Evolutionary conservation across 2,113 vertebrate genomes (phyloP), one percentile per base, ranked within the genome.

Genomic region (Boleophthalmus pectinirostris): DNA sequence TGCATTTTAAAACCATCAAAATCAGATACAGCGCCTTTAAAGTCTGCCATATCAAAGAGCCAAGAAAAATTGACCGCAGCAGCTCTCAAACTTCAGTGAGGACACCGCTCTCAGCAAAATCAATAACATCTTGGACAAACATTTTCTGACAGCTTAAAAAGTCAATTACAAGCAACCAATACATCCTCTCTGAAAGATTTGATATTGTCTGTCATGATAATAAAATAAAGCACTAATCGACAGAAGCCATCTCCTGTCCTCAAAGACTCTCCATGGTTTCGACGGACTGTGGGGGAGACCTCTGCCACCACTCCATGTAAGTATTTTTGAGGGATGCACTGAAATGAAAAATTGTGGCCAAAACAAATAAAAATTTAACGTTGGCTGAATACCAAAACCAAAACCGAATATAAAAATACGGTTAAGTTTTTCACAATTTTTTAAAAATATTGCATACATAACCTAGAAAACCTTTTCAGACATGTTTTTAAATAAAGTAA

Each of bases 161-260:
- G 33, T 66, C 23, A 72, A 68, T 69, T 64, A 54, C 38, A 0
- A 8, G 46, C 54, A 85, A 74, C 82, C 24, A 73, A 78, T 38
- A 68, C 56, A 18, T 1, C 13, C 20, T 15, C 15, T 57, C 53
- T 25, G 20, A 70, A 21, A 58, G 51, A 73, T 14, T 46, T 64
- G 66, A 25, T 66, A 66, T 72, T 14, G 15, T 53, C 71, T 46
- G 43, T 66, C 49, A 57, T 25, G 64, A 71, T 64, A 24, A 69
- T 64, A 29, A 72, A 81, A 83, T 73, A 82, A 73, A 2, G 15
- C 49, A 38, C 20, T 10, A 68, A 74, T 54, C 8, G 66, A 47
- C 58, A 69, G 73, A 60, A 71, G 70, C 66, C 53, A 85, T 79
- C 72, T 77, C 70, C 56, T 45, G 70, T 82, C 74, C 51, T 35